Evolutionary conservation across 2,113 vertebrate genomes (phyloP), one percentile per base, ranked within the genome.

Genomic region (Megaceryle maxima): DNA sequence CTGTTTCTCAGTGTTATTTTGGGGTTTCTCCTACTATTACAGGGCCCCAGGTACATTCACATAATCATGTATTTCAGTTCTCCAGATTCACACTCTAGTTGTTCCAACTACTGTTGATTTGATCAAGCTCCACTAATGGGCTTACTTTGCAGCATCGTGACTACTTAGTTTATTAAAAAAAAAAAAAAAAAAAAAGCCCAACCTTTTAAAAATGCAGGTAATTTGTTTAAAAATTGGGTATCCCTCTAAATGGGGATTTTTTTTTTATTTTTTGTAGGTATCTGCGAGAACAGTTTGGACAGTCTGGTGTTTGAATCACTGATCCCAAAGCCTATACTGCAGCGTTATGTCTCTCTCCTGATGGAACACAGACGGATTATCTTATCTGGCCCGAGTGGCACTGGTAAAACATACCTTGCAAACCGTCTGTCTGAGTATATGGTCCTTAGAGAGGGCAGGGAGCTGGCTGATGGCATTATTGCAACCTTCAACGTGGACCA

Each of bases 401-500:
- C 99, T 0, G 99, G 99, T 4, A 99, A 99, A 85, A 99, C 99
- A 10, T 99, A 99, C 97, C 97, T 99, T 90, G 99, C 99, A 90
- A 99, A 99, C 94, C 98, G 98, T 41, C 98, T 99, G 13, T 99
- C 98, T 0, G 99, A 98, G 82, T 98, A 99, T 73, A 96, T 99
- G 97, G 98, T 99, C 28, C 98, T 98, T 41, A 97, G 98, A 28
- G 99, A 99, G 97, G 99, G 99, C 35, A 98, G 98, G 80, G 97
- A 98, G 59, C 84, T 98, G 95, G 97, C 98, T 0, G 98, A 99
- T 1, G 98, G 98, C n/a, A 93, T 98, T 44, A 98, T 99, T 2
- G 98, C 99, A 90, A 99, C 99, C 46, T 99, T 99, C 97, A 99
- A 99, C 0, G 99, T 99, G 53, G 99, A 99, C 96, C 99, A 99